phyloP scores from a whole-genome alignment of 2,888 invertebrate genomes.

The Drosophila atripex region DNA sequence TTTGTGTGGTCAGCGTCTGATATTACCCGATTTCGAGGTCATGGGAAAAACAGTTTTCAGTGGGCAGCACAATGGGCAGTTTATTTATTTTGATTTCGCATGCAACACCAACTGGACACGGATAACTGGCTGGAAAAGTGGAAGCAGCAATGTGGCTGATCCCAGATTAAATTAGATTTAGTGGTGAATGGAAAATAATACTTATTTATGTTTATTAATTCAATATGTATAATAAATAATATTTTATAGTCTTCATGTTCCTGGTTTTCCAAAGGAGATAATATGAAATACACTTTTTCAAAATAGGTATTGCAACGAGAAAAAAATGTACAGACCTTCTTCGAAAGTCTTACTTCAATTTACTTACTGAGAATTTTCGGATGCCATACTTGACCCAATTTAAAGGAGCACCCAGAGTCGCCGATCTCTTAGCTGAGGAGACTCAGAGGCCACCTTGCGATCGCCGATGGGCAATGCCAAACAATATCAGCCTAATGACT shows the following conservation, averaged over 20 bases:
- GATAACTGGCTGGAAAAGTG: not conserved
- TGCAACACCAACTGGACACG: slow-evolving; percentile 38
- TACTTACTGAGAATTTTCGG: slow-evolving; percentile 11
- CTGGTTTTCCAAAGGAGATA: too few species aligned
- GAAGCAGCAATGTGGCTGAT: not conserved
- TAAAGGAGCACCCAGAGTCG: not conserved
- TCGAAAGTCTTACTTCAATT: not conserved
- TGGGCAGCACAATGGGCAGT: slow-evolving; percentile 27
- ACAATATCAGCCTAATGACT: slow-evolving; percentile 61
- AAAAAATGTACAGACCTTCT: too few species aligned
- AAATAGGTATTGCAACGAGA: too few species aligned
- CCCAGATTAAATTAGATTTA: not conserved
- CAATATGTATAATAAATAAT: not conserved
- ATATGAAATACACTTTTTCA: too few species aligned
- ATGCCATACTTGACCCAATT: slow-evolving; percentile 32
- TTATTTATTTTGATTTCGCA: slow-evolving; percentile 66
- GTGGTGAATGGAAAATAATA: not conserved
- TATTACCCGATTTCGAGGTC: slow-evolving; percentile 81
- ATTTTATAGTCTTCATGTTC: not conserved
- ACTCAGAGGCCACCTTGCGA: slow-evolving; percentile 13
- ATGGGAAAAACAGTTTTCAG: slow-evolving; percentile 75
- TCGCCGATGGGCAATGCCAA: slow-evolving; percentile 30
- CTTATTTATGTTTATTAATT: not conserved
- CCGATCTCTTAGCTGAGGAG: not conserved
- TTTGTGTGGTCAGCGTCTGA: slow-evolving; percentile 61